A percentile compares a stretch with the other conserved stretches of the same genome.
Evolutionary conservation across 2,888 invertebrate species (phyloP).

Genomic region (Polietes domitor): DNA sequence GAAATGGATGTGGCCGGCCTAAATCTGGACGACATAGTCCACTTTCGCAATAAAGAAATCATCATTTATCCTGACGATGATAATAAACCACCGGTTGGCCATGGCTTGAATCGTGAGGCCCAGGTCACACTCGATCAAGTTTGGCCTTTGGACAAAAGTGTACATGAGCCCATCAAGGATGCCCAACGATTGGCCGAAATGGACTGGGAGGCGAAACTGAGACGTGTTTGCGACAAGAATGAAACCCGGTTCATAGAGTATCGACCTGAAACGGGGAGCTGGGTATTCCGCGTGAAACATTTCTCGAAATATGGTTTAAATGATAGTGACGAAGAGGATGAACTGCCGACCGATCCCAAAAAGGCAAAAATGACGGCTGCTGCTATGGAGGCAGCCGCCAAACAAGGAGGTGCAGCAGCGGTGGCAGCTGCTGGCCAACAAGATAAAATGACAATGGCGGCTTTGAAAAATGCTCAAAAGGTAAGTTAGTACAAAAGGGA

Average conservation of each 20-base stretch:
- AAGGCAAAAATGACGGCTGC: conserved; percentile 75
- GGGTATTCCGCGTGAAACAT: conserved; percentile 97
- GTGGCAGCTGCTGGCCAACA: not conserved
- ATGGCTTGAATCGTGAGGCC: conserved; percentile 93
- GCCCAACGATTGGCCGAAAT: conserved; percentile 88
- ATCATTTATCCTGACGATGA: conserved; percentile 96
- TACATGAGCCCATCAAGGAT: conserved; percentile 89
- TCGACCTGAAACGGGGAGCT: conserved; percentile 96
- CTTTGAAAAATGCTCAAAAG: conserved; percentile 72
- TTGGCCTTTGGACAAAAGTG: conserved; percentile 95
- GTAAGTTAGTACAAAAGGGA: conserved; percentile 39
- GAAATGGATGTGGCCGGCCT: conserved; percentile 91
- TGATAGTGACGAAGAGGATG: conserved; percentile 95
- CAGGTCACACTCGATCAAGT: conserved; percentile 94
- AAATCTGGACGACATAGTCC: conserved; percentile 93
- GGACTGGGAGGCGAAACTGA: conserved; percentile 92
- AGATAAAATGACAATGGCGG: conserved; percentile 71
- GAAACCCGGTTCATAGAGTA: conserved; percentile 96
- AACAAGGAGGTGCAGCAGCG: conserved; percentile 40
- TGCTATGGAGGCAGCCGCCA: conserved; percentile 49
- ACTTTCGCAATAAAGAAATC: conserved; percentile 96
- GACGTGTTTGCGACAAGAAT: conserved; percentile 91
- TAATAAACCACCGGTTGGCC: conserved; percentile 92
- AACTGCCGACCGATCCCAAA: conserved; percentile 80
- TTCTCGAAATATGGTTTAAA: conserved; percentile 96